Percentiles rank a stretch among this genome's conserved stretches.
Conservation (phyloP, 2,888 invertebrate species). For the Tetropium fuscum region DNA sequence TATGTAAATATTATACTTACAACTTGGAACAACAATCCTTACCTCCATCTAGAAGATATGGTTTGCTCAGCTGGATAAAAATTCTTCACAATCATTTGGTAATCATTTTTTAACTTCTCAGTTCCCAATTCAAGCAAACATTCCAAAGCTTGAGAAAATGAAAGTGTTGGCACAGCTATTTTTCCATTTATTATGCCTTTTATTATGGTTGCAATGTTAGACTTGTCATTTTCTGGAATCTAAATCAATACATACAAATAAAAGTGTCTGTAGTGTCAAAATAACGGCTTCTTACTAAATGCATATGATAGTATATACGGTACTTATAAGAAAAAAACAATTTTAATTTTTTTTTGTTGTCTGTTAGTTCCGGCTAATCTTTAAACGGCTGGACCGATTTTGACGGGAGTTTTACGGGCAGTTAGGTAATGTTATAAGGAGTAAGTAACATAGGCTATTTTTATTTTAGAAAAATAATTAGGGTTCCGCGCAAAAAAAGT, state of each 20-base stretch:
- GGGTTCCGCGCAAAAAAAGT: no score
- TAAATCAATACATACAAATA: constrained; percentile 26
- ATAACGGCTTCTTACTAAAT: background rate
- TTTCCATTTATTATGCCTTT: constrained; percentile 46
- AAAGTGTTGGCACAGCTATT: constrained; percentile 43
- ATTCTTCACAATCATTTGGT: constrained; percentile 42
- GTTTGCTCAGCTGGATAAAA: constrained; percentile 31
- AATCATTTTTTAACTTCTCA: constrained; percentile 51
- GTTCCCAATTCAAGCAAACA: constrained; percentile 49
- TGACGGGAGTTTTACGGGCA: no score
- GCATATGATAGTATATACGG: no score
- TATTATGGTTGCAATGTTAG: constrained; percentile 43
- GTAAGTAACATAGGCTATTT: no score
- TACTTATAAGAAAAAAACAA: no score
- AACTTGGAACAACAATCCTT: constrained; percentile 23
- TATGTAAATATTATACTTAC: no score
- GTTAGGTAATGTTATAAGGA: no score
- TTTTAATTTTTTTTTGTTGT: no score
- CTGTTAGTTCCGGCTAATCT: no score
- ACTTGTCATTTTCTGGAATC: constrained; percentile 38
- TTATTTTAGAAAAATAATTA: no score
- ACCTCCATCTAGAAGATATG: constrained; percentile 43
- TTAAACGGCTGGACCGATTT: no score
- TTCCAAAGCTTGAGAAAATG: constrained; percentile 43
- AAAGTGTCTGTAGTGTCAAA: background rate